Conservation (phyloP, 2,797 vertebrate species). For the Oryzias sinensis region DNA sequence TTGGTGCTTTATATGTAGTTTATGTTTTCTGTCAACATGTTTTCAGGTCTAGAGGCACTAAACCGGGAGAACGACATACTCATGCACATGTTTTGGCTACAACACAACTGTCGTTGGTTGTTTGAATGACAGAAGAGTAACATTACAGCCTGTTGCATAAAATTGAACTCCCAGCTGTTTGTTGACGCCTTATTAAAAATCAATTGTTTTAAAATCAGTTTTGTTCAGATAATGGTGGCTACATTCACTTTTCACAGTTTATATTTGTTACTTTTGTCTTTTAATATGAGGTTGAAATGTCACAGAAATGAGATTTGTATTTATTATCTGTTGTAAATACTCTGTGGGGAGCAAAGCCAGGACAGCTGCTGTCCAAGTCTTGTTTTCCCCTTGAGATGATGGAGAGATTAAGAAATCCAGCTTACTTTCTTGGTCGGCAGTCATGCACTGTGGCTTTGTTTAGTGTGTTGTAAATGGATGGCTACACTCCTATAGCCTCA, state of each 20-base stretch:
- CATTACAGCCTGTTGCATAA: slow-evolving; percentile 25
- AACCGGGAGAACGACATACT: slow-evolving; percentile 2
- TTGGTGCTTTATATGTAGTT: background rate
- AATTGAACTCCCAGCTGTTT: slow-evolving; percentile 57
- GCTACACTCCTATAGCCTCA: slow-evolving; percentile 9
- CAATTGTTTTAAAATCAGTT: slow-evolving; percentile 48
- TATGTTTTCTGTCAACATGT: slow-evolving; percentile 1
- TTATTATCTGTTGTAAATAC: slow-evolving; percentile 10
- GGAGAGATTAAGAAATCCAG: slow-evolving; percentile 9
- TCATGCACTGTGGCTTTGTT: slow-evolving; percentile 17
- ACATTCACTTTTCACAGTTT: slow-evolving; percentile 13
- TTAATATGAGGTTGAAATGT: slow-evolving; percentile 33
- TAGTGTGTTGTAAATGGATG: slow-evolving; percentile 5
- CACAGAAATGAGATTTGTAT: slow-evolving; percentile 11
- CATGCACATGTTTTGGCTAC: slow-evolving; percentile 38
- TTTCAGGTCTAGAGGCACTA: background rate
- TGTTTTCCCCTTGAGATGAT: slow-evolving; percentile 11
- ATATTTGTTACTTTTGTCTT: slow-evolving; percentile 27
- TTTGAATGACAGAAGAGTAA: slow-evolving; percentile 22
- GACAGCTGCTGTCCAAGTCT: slow-evolving; percentile 12
- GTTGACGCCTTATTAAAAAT: slow-evolving; percentile 47
- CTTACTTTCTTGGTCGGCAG: slow-evolving; percentile 14
- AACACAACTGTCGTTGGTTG: slow-evolving; percentile 11
- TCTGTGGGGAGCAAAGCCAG: slow-evolving; percentile 1
- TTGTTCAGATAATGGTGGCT: slow-evolving; percentile 32